These are phyloP conservation scores for Bacillus rossius DNA, from an alignment of 1,140 invertebrate species.

Conservation along the genomic window DNA sequence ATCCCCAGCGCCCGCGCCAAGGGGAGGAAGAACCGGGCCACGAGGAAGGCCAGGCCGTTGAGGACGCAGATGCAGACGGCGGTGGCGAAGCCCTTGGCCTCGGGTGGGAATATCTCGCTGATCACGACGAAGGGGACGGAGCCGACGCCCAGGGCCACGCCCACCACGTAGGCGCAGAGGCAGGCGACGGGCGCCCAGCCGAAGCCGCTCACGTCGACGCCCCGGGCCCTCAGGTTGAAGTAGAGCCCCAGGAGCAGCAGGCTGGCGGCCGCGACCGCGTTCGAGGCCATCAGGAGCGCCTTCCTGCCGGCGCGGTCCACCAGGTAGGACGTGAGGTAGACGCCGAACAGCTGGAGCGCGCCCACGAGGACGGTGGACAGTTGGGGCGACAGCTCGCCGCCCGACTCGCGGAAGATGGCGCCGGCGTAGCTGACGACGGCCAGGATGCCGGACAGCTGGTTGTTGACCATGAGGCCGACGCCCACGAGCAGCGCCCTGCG, in stretches of 20 bases:
- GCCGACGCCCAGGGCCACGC: conserved; percentile 45
- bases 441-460: conserved; percentile 41
- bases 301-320: conserved; percentile 55
- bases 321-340: conserved; percentile 44
- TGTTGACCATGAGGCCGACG: conserved; percentile 39
- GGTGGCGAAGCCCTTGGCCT: conserved; percentile 43
- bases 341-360: conserved; percentile 41
- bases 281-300: conserved; percentile 48
- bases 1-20: conserved; percentile 31
- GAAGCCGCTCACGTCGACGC: conserved; percentile 29
- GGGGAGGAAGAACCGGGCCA: conserved; percentile 45
- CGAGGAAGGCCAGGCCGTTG: conserved; percentile 48
- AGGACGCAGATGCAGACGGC: conserved; percentile 43
- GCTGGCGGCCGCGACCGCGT: conserved; percentile 40
- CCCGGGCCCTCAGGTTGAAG: conserved; percentile 39
- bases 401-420: conserved; percentile 48
- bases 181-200: conserved; percentile 49
- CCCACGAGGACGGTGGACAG: conserved; percentile 48
- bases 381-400: conserved; percentile 42
- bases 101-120: conserved; percentile 54
- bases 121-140: conserved; percentile 53
- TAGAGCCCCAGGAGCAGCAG: conserved; percentile 40
- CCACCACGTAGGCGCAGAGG: conserved; percentile 49
- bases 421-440: conserved; percentile 47
- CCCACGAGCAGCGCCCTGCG: conserved; percentile 42